Conservation (phyloP, 2,797 vertebrate genomes). For the Cirrhinus mrigala region DNA sequence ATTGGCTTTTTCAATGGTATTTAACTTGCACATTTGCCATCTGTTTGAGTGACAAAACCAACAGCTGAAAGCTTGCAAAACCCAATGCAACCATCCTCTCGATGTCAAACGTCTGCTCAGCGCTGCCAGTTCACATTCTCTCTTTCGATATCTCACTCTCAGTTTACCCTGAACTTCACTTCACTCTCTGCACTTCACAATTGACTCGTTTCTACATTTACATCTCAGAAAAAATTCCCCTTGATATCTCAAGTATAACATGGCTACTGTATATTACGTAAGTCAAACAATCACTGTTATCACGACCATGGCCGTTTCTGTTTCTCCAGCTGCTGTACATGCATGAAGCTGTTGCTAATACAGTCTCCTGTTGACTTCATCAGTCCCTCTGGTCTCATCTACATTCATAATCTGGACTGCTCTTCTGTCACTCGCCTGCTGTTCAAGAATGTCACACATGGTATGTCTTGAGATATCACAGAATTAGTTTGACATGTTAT, state of each 20-base stretch:
- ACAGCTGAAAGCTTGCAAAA: constrained; percentile 60
- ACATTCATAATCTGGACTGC: constrained; percentile 21
- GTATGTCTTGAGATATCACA: neutral
- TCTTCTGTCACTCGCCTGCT: neutral
- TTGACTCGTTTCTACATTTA: constrained; percentile 50
- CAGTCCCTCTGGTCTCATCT: constrained; percentile 26
- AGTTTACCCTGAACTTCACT: constrained; percentile 14
- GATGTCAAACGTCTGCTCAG: constrained; percentile 15
- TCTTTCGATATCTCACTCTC: constrained; percentile 31
- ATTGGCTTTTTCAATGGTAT: constrained; percentile 3
- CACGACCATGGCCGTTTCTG: constrained; percentile 71
- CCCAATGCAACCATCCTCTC: constrained; percentile 41
- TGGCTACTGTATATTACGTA: constrained; percentile 71
- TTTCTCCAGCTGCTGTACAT: constrained; percentile 66
- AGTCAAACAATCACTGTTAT: constrained; percentile 82
- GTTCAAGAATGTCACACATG: constrained; percentile 17
- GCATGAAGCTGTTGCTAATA: constrained; percentile 77
- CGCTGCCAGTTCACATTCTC: constrained; percentile 45
- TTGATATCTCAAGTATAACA: constrained; percentile 62
- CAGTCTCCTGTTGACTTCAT: constrained; percentile 58
- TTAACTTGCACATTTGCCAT: constrained; percentile 26
- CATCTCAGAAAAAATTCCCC: constrained; percentile 67
- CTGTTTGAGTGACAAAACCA: constrained; percentile 51
- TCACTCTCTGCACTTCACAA: constrained; percentile 36
- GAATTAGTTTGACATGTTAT: constrained; percentile 22